Conservation (phyloP, 2,888 invertebrate genomes). For the Hyposoter dolosus region DNA sequence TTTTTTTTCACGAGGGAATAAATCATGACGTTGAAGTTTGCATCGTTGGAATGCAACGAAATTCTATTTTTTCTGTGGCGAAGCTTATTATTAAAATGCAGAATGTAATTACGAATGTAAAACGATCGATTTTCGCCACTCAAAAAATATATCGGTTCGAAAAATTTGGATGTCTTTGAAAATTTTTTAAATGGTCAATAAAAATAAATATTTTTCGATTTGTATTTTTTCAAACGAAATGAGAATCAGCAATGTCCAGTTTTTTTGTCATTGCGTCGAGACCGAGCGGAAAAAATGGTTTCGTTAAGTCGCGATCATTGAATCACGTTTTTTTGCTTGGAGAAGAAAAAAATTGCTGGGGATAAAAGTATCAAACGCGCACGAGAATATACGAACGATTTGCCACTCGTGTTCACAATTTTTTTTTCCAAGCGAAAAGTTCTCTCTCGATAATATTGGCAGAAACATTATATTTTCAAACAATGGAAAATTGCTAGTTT, state of each 20-base stretch:
- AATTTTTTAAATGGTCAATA: no score
- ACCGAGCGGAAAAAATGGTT: not conserved
- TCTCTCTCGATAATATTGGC: not conserved
- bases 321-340: not conserved
- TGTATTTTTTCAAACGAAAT: not conserved
- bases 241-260: not conserved
- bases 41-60: no score
- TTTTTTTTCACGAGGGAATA: constrained; percentile 36
- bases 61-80: no score
- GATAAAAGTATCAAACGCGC: not conserved
- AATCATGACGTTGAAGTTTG: no score
- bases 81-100: no score
- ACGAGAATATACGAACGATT: not conserved
- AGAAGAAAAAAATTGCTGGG: not conserved
- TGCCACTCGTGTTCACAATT: not conserved
- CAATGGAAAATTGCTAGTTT: not conserved
- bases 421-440: not conserved
- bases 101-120: no score
- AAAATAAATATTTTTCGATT: constrained; percentile 17
- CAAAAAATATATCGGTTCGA: no score
- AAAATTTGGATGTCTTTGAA: no score
- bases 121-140: no score
- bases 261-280: not conserved
- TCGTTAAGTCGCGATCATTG: not conserved
- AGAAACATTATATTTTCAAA: not conserved